Evolutionary conservation across 2,888 invertebrate genomes (phyloP).

Genomic region (Allygus modestus): DNA sequence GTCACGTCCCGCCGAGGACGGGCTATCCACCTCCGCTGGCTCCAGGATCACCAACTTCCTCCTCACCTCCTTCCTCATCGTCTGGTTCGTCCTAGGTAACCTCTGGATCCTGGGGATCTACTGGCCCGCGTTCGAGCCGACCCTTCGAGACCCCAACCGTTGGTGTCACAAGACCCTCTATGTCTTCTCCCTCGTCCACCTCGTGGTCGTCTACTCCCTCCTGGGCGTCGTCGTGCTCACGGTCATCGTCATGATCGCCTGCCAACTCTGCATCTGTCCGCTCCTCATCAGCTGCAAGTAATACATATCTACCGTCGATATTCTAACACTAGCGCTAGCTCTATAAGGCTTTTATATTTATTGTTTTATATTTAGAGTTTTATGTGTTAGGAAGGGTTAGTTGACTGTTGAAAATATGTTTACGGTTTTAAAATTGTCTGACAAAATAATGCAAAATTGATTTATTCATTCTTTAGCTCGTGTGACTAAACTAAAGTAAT

Average conservation of each 20-base stretch:
- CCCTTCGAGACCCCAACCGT: constrained; percentile 85
- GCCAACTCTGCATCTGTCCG: constrained; percentile 85
- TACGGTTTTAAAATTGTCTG: not conserved
- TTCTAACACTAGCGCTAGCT: constrained; percentile 12
- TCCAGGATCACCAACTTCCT: constrained; percentile 81
- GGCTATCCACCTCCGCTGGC: constrained; percentile 75
- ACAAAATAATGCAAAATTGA: too few species aligned
- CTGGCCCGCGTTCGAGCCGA: constrained; percentile 86
- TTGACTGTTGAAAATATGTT: constrained; percentile 6
- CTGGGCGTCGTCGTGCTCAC: constrained; percentile 79
- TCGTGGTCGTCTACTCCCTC: constrained; percentile 83
- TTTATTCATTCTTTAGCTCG: too few species aligned
- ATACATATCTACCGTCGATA: constrained; percentile 24
- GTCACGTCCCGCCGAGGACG: constrained; percentile 71
- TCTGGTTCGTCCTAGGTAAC: constrained; percentile 88
- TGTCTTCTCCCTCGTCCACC: constrained; percentile 85
- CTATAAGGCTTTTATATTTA: not conserved
- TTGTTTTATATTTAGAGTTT: not conserved
- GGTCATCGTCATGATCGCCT: constrained; percentile 80
- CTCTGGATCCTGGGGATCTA: constrained; percentile 87
- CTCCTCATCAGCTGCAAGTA: constrained; percentile 72
- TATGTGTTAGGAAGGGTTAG: not conserved
- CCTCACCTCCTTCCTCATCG: constrained; percentile 83
- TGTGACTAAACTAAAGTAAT: too few species aligned
- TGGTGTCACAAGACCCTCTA: constrained; percentile 90